Percentiles rank a stretch among this genome's conserved stretches.
Conservation (phyloP, 2,888 invertebrate genomes). For the Eristalis pertinax region DNA sequence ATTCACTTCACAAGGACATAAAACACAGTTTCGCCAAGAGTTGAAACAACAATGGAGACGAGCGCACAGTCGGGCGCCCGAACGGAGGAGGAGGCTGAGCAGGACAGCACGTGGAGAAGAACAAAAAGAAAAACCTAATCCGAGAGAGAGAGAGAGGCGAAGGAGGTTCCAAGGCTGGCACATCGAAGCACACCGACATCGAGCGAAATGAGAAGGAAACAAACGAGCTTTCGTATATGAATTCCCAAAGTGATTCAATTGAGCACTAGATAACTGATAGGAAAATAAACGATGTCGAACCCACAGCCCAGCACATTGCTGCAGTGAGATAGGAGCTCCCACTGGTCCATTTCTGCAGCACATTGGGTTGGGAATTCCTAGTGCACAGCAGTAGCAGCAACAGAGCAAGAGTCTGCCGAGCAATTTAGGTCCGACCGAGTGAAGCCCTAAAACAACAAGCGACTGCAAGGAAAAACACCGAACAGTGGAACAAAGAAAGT, state of each 20-base stretch:
- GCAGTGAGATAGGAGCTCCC: conserved; percentile 48
- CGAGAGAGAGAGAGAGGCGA: neutral
- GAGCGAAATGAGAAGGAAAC: conserved; percentile 4
- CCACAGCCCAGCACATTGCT: conserved; percentile 59
- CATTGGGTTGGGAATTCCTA: conserved; percentile 58
- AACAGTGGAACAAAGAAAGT: conserved; percentile 52
- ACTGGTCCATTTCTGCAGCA: conserved; percentile 57
- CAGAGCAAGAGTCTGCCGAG: neutral
- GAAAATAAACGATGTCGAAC: conserved; percentile 55
- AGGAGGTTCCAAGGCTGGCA: too few species aligned
- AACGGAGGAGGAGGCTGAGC: too few species aligned
- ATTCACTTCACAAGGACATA: conserved; percentile 4
- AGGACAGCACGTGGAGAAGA: too few species aligned
- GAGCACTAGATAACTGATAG: conserved; percentile 58
- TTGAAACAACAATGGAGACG: neutral
- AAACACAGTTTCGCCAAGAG: neutral
- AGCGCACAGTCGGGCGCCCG: too few species aligned
- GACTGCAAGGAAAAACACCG: conserved; percentile 30
- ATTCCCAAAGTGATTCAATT: conserved; percentile 66
- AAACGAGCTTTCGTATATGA: conserved; percentile 1
- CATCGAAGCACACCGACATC: neutral
- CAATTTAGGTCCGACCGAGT: conserved; percentile 39
- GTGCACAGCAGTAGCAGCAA: neutral
- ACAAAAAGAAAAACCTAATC: conserved; percentile 4
- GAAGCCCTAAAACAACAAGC: conserved; percentile 50